Base-by-base conservation (phyloP, 2,797 vertebrate species). In the Megalops cyprinoides region DNA sequence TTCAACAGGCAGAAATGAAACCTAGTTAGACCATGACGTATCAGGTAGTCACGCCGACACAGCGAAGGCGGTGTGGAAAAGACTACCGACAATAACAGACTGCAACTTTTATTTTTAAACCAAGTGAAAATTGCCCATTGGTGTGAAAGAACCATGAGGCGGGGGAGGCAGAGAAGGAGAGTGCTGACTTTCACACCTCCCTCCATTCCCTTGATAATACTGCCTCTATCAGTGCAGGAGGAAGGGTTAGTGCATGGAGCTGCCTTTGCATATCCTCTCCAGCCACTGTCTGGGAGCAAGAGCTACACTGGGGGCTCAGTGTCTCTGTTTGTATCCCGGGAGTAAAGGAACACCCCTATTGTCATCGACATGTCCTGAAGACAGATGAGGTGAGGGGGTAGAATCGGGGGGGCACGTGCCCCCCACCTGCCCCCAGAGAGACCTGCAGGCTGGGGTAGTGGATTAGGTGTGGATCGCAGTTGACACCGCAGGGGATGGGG, bases 391-490 rank as follows among this genome's bases (percentile, higher is more conserved):
- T 83, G 82, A 85, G 79, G 87, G 86, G 74, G 86, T 82, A 51
- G 73, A 86, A 86, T 87, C 87, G 74, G 71, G 46, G 85, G 88
- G 86, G 90, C 86, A 75, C 48, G 25, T 23, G 84, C 82, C 82
- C 82, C 82, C 87, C 84, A 0, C 89, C 91, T 88, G n/a, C 65
- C 65, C n/a, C 65, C 65, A 86, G 87, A 82, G 90, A 87, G 89
- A 90, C 87, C 87, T 82, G 79, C 85, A 86, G 85, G 86, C 84
- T 76, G 86, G 88, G 81, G 87, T 94, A 92, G 90, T 94, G 87
- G 91, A 94, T 94, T 93, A 93, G 89, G 83, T 90, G 83, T 87
- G 90, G 89, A 94, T 94, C 90, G 88, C 87, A 89, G 89, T 84
- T 93, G 93, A 94, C 92, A 85, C 84, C 76, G 82, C 86, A 82